Evolutionary conservation across 2,888 invertebrate species (phyloP).

Genomic region (Pterobdella sp.): DNA sequence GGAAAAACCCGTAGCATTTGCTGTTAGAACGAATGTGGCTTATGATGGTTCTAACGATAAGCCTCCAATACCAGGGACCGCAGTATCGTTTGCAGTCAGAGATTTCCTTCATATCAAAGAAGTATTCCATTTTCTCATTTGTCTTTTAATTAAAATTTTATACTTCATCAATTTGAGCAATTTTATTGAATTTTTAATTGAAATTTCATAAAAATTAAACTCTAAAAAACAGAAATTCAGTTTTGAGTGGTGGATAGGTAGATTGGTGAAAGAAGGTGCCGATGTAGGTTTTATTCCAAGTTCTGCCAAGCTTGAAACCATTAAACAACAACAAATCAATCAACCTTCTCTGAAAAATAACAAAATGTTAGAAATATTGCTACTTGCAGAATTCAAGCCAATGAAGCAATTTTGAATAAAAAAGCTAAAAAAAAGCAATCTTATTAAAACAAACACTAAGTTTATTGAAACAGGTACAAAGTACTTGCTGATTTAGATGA

Average conservation of each 20-base stretch:
- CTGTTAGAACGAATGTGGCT: conserved; percentile 95
- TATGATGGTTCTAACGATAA: conserved; percentile 94
- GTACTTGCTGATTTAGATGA: no score
- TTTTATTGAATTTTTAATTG: no score
- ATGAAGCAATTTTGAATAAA: no score
- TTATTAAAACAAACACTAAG: no score
- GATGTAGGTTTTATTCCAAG: conserved; percentile 99
- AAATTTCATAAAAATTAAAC: no score
- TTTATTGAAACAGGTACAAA: no score
- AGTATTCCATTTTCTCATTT: no score
- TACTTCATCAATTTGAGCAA: no score
- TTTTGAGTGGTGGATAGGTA: conserved; percentile 99
- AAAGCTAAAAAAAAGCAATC: no score
- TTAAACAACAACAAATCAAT: conserved; percentile 18
- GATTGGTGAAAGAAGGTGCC: conserved; percentile 93
- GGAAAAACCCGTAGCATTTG: conserved; percentile 98
- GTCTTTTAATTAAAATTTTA: no score
- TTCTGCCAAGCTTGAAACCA: conserved; percentile 84
- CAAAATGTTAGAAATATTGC: no score
- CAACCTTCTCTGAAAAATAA: conserved; percentile 20
- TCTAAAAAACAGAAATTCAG: conserved; percentile 74
- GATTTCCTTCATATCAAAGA: conserved; percentile 96
- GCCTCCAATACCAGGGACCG: conserved; percentile 95
- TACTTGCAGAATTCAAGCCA: no score
- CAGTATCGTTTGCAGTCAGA: conserved; percentile 90